Evolutionary conservation across 2,888 invertebrate genomes (phyloP).

Genomic region (Ferdinandea cuprea): DNA sequence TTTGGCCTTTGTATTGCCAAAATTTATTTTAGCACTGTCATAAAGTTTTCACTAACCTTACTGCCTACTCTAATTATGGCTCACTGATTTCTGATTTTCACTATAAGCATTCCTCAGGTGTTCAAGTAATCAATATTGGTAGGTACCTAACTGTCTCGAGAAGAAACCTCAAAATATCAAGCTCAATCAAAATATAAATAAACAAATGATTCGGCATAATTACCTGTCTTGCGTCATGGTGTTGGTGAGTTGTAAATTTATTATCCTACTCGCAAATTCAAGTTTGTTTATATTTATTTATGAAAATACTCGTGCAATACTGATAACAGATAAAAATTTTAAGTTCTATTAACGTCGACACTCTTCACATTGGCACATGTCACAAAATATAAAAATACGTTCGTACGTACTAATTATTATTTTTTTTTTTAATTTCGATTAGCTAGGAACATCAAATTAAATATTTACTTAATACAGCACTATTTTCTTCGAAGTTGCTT

Average conservation of each 20-base stretch:
- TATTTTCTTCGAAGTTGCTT: too few relatives aligned
- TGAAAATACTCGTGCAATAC: neutral
- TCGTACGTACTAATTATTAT: neutral
- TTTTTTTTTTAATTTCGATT: neutral
- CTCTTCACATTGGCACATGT: neutral
- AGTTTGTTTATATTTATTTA: neutral
- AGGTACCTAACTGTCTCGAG: neutral
- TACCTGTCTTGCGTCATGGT: slow-evolving; percentile 57
- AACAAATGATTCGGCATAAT: too few relatives aligned
- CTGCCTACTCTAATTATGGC: slow-evolving; percentile 28
- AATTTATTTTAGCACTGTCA: slow-evolving; percentile 16
- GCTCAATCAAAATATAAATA: neutral
- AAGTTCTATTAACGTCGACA: neutral
- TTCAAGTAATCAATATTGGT: slow-evolving; percentile 54
- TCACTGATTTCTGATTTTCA: slow-evolving; percentile 1
- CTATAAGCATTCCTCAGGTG: slow-evolving; percentile 47
- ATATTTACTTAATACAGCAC: neutral
- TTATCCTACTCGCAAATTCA: neutral
- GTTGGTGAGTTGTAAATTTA: neutral
- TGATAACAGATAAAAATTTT: neutral
- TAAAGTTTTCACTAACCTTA: slow-evolving; percentile 49
- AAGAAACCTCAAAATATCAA: neutral
- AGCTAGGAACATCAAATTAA: neutral
- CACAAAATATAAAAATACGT: neutral
- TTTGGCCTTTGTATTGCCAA: slow-evolving; percentile 45